Evolutionary conservation across 2,888 invertebrate genomes (phyloP).

Genomic region (Eutolmus rufibarbis): DNA sequence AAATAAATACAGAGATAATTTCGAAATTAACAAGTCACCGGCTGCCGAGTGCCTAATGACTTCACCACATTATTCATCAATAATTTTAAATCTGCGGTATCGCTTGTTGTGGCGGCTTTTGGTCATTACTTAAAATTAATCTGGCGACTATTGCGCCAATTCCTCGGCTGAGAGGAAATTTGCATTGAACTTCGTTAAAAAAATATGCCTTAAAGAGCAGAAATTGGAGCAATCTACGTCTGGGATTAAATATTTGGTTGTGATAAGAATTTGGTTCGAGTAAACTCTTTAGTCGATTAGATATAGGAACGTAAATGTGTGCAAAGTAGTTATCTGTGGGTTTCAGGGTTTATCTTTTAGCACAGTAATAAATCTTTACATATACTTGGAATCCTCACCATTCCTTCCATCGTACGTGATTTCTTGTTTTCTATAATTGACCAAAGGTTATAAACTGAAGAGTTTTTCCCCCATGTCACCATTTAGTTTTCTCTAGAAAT

Average conservation of each 20-base stretch:
- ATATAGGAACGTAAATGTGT: not conserved
- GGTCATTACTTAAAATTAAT: not conserved
- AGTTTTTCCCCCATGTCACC: not conserved
- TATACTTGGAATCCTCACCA: not conserved
- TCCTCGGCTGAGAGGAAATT: not conserved
- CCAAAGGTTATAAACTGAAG: not conserved
- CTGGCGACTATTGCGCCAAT: not conserved
- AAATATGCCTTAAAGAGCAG: not conserved
- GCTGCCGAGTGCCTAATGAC: not conserved
- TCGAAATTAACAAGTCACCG: not conserved
- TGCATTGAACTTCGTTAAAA: not conserved
- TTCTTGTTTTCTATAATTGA: not conserved
- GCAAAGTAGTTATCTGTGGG: not conserved
- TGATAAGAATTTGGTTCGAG: not conserved
- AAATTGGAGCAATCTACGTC: not conserved
- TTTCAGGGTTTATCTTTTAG: not conserved
- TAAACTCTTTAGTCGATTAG: not conserved
- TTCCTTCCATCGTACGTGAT: not conserved
- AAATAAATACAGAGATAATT: not conserved
- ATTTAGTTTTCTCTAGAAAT: not conserved
- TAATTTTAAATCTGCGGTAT: conserved; percentile 2
- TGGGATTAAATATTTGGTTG: not conserved
- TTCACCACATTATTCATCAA: conserved; percentile 15
- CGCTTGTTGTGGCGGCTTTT: not conserved
- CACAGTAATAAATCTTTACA: not conserved